A percentile compares a stretch with the other conserved stretches of the same genome.
Conservation (phyloP, 1,140 invertebrate genomes). For the Telenomus remus region DNA sequence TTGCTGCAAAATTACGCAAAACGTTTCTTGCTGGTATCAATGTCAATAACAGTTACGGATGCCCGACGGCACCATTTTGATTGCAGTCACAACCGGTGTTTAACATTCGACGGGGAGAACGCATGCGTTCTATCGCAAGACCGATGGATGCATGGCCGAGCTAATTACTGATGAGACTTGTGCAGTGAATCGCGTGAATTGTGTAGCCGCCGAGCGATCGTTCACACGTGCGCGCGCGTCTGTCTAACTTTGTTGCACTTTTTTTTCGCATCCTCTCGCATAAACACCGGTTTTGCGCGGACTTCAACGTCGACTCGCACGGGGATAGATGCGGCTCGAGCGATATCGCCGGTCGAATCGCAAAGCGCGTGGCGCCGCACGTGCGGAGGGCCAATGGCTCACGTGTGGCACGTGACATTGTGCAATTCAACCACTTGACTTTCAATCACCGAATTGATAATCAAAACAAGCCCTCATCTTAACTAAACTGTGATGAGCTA, state of each 20-base stretch:
- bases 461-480: slow-evolving; percentile 34
- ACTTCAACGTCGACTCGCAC: slow-evolving; percentile 47
- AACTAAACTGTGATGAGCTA: background rate
- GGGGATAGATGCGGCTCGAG: slow-evolving; percentile 42
- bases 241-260: slow-evolving; percentile 60
- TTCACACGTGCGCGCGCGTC: slow-evolving; percentile 63
- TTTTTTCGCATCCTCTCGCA: slow-evolving; percentile 17
- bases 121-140: slow-evolving; percentile 15
- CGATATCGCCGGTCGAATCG: slow-evolving; percentile 41
- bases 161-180: slow-evolving; percentile 61
- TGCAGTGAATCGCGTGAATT: slow-evolving; percentile 64
- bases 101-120: slow-evolving; percentile 16
- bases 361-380: slow-evolving; percentile 58
- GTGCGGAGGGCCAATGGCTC: slow-evolving; percentile 61
- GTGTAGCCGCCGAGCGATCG: slow-evolving; percentile 44
- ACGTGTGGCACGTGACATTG: slow-evolving; percentile 67
- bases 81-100: slow-evolving; percentile 13
- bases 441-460: slow-evolving; percentile 43
- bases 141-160: slow-evolving; percentile 33
- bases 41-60: slow-evolving; percentile 53
- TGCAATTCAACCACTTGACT: slow-evolving; percentile 48
- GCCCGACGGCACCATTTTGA: slow-evolving; percentile 36
- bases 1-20: slow-evolving; percentile 29
- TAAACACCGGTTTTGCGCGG: slow-evolving; percentile 53
- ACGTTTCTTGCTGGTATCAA: slow-evolving; percentile 27